phyloP scores from a whole-genome alignment of 1,140 invertebrate genomes.

The Babylonia areolata region DNA sequence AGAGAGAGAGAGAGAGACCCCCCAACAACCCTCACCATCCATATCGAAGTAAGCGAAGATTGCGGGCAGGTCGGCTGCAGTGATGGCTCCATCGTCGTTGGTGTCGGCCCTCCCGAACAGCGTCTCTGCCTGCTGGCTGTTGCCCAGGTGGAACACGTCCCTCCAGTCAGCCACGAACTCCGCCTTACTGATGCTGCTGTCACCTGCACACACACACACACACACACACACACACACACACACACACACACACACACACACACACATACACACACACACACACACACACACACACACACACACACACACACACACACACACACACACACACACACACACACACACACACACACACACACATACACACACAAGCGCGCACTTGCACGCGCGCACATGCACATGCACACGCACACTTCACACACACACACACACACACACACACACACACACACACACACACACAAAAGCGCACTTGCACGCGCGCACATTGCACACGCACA shows the following conservation, averaged over 20 bases:
- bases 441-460: slow-evolving; percentile 23
- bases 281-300: too few relatives aligned
- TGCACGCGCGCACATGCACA: too few relatives aligned
- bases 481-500: too few relatives aligned
- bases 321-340: background rate
- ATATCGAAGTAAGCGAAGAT: slow-evolving; percentile 60
- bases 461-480: too few relatives aligned
- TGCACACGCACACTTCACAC: background rate
- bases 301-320: background rate
- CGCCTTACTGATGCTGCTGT: slow-evolving; percentile 29
- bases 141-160: slow-evolving; percentile 40
- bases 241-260: too few relatives aligned
- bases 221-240: too few relatives aligned
- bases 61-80: slow-evolving; percentile 48
- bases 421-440: slow-evolving; percentile 11
- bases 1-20: background rate
- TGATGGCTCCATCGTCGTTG: slow-evolving; percentile 53
- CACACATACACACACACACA: too few relatives aligned
- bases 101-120: slow-evolving; percentile 57
- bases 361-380: too few relatives aligned
- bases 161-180: slow-evolving; percentile 53
- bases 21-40: slow-evolving; percentile 47
- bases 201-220: slow-evolving; percentile 32
- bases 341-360: background rate
- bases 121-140: slow-evolving; percentile 47